Evolutionary conservation across 1,140 invertebrate genomes (phyloP), one percentile per base, ranked within the genome.

Genomic region (Eufriesea mexicana): DNA sequence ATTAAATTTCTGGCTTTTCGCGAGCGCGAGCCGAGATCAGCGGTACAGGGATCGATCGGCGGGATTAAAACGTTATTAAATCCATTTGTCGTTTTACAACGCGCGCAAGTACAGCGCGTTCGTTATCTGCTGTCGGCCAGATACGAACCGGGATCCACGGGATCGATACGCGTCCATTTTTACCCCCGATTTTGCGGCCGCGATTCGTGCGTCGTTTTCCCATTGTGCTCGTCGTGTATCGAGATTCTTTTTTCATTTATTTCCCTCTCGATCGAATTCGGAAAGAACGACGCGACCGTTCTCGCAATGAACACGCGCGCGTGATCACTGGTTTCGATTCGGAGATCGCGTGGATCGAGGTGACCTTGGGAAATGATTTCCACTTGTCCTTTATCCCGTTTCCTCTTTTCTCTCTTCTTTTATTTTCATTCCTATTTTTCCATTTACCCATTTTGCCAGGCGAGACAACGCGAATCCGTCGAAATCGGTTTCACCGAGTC

Each of bases 61-160:
- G 64, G 45, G 78, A 84, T 78, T 78, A 73, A 84, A 82, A 57
- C 74, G 74, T 82, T 88, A 87, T 88, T 87, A 85, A 88, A 88
- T 82, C 78, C 64, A 57, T 9, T 82, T 74, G 42, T 54, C 86
- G 57, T 74, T 73, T 62, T 51, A 68, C 76, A 23, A 42, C 14
- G 35, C 28, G 45, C 25, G 45, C 10, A 42, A 79, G 42, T 78
- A 88, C 79, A 35, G 35, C 82, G 70, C 70, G 62, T 51, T 78
- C 47, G 86, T 79, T 82, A 87, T 85, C 73, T 78, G 10, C 0
- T 45, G 10, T 49, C 23, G 25, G 18, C 35, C 77, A 74, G 74
- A 79, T 54, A 14, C 72, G 23, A 8, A 18, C 23, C 64, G 59
- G n/a, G 20, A 80, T 84, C 25, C 51, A 18, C 18, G 7, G 49